A percentile compares a stretch with the other conserved stretches of the same genome.
phyloP scores from a whole-genome alignment of 2,888 invertebrate species.

The Bombylius major region DNA sequence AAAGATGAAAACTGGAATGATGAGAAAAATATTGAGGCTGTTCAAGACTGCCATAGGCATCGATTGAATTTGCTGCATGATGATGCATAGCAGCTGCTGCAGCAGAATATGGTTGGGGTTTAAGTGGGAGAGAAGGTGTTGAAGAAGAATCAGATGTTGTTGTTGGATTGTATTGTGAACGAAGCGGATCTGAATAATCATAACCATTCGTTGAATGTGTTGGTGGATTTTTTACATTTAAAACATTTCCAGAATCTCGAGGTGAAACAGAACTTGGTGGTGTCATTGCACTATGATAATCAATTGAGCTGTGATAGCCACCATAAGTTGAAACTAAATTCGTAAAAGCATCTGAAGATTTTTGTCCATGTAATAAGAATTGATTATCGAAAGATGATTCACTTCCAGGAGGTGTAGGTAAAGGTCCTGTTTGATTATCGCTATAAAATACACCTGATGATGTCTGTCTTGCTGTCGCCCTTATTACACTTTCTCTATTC shows the following conservation, averaged over 20 bases:
- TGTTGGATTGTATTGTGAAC: conserved; percentile 31
- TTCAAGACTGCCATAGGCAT: conserved; percentile 47
- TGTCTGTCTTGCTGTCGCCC: conserved; percentile 57
- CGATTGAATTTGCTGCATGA: conserved; percentile 37
- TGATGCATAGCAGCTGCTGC: conserved; percentile 52
- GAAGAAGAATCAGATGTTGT: conserved; percentile 44
- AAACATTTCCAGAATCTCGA: conserved; percentile 60
- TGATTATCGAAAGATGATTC: conserved; percentile 59
- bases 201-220: conserved; percentile 35
- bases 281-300: conserved; percentile 89
- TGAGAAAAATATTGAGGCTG: conserved; percentile 79
- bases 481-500: conserved; percentile 87
- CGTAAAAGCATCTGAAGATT: conserved; percentile 44
- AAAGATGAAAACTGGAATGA: conserved; percentile 73
- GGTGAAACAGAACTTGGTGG: conserved; percentile 96
- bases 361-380: conserved; percentile 43
- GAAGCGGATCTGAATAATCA: conserved; percentile 52
- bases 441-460: conserved; percentile 34
- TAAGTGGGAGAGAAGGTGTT: conserved; percentile 61
- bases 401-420: conserved; percentile 84
- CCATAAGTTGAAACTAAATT: conserved; percentile 45
- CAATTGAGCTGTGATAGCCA: conserved; percentile 53
- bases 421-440: conserved; percentile 55
- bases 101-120: conserved; percentile 80
- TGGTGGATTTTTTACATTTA: conserved; percentile 30